phyloP scores from a whole-genome alignment of 2,797 vertebrate genomes.

The Mormyrus proboscirostris region DNA sequence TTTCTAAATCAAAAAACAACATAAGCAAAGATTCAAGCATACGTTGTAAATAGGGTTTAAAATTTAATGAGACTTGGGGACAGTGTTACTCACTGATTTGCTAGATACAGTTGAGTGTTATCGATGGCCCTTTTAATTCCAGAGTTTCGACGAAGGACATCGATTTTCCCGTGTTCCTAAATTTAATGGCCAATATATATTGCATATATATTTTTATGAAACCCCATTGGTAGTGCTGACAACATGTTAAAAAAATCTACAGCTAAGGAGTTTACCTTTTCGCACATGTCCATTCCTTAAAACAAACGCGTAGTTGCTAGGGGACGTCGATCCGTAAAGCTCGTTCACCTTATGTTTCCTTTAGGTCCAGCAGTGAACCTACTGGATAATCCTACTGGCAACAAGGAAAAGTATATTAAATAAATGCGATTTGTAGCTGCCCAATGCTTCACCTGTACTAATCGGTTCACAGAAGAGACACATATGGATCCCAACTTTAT shows the following conservation, averaged over 20 bases:
- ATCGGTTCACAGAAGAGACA: not conserved
- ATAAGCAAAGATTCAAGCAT: not conserved
- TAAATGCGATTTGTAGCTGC: not conserved
- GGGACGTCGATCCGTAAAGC: not conserved
- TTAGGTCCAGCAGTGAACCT: not conserved
- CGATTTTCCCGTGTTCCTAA: conserved; percentile 48
- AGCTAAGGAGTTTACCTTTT: not conserved
- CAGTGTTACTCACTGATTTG: conserved; percentile 57
- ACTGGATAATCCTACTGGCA: not conserved
- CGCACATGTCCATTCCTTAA: not conserved
- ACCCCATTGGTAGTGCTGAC: not conserved
- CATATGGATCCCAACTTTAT: not conserved
- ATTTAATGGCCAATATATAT: not conserved
- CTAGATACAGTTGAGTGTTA: conserved; percentile 60
- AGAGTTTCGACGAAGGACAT: conserved; percentile 51
- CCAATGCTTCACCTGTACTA: not conserved
- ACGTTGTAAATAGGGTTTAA: not conserved
- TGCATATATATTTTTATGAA: not conserved
- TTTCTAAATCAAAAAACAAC: conserved; percentile 47
- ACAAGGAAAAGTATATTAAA: not conserved
- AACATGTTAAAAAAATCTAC: not conserved
- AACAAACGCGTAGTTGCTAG: not conserved
- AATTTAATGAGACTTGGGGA: not conserved
- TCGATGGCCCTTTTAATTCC: conserved; percentile 58
- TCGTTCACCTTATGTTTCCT: not conserved